Conservation (phyloP, 2,888 invertebrate species). For the Galerucella pusilla region DNA sequence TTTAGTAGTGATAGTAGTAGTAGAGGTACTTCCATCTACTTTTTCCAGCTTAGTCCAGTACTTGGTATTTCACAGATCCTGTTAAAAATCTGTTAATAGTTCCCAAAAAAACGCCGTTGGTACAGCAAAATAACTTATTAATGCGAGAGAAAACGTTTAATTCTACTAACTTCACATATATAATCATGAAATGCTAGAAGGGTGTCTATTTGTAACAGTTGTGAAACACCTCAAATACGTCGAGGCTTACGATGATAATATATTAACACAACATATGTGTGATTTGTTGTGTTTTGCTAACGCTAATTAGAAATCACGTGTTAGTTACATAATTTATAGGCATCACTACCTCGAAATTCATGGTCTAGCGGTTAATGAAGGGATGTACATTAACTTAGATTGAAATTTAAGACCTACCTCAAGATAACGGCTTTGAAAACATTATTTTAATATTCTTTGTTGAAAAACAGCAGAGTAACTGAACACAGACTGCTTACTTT, state of each 20-base stretch:
- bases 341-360: slow-evolving; percentile 16
- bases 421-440: neutral
- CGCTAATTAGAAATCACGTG: slow-evolving; percentile 22
- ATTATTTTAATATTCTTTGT: neutral
- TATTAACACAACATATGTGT: slow-evolving; percentile 54
- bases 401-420: neutral
- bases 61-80: too few species aligned
- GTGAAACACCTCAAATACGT: slow-evolving; percentile 43
- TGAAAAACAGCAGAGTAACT: too few species aligned
- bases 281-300: slow-evolving; percentile 51
- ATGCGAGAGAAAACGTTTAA: neutral
- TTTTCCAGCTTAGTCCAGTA: too few species aligned
- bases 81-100: too few species aligned
- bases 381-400: slow-evolving; percentile 3
- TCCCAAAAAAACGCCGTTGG: too few species aligned
- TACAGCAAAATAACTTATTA: neutral
- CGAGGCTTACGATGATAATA: slow-evolving; percentile 45
- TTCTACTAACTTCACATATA: neutral
- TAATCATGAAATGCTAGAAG: neutral
- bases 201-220: slow-evolving; percentile 42
- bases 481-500: too few species aligned
- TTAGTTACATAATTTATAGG: slow-evolving; percentile 18
- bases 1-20: too few species aligned
- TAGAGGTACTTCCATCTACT: too few species aligned
- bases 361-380: neutral